phyloP scores from a whole-genome alignment of 2,888 invertebrate genomes.

The Drosophila siamana region DNA sequence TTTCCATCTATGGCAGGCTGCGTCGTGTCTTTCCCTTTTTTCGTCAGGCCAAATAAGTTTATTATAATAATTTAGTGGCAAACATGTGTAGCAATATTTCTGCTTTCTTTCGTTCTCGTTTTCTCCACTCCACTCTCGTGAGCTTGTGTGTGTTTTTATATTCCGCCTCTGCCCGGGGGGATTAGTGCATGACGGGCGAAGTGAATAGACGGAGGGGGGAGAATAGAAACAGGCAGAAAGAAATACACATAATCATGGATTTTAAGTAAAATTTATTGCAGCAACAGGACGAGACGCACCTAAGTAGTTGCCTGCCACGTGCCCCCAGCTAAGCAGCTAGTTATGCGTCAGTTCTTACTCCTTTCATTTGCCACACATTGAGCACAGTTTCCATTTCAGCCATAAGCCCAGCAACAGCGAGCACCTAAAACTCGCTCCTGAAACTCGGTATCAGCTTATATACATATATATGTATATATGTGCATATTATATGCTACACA shows the following conservation, averaged over 20 bases:
- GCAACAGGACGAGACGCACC: not conserved
- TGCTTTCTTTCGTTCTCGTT: slow-evolving; percentile 4
- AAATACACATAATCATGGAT: slow-evolving; percentile 55
- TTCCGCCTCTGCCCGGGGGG: slow-evolving; percentile 24
- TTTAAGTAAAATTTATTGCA: slow-evolving; percentile 66
- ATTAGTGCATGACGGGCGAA: slow-evolving; percentile 33
- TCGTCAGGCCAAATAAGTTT: slow-evolving; percentile 63
- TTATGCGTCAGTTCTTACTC: not conserved
- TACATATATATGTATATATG: too few relatives aligned
- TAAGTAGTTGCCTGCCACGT: slow-evolving; percentile 4
- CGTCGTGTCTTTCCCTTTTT: not conserved
- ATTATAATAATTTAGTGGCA: slow-evolving; percentile 76
- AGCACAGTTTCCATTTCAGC: not conserved
- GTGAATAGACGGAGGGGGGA: not conserved
- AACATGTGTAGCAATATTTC: slow-evolving; percentile 71
- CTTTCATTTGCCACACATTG: too few relatives aligned
- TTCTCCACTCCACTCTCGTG: not conserved
- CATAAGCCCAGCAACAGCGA: not conserved
- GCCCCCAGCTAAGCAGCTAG: not conserved
- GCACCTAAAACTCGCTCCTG: not conserved
- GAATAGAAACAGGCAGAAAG: not conserved
- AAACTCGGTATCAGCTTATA: not conserved
- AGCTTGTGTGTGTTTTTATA: slow-evolving; percentile 8
- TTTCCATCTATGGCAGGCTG: slow-evolving; percentile 10
- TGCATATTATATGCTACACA: not conserved